Base-by-base conservation (phyloP, 1,140 invertebrate species). In the Lethocerus indicus region DNA sequence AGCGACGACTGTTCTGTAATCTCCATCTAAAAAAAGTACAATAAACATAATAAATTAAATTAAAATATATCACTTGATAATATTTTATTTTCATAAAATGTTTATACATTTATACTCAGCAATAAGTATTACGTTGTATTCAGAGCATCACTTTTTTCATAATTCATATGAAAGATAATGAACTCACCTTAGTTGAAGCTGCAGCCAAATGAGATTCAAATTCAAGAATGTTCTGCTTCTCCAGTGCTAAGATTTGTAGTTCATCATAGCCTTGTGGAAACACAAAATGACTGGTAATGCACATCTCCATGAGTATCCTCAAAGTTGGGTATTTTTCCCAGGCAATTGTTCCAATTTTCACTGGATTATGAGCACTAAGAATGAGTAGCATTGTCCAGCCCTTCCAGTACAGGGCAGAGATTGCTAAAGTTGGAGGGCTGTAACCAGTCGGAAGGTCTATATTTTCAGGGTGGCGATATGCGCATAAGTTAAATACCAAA, bases 301-400 rank as follows among this genome's bases (percentile, higher is more conserved):
- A 92, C 82, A 93, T 93, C 71, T 98, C 91, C 74, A 96, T 95
- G 36, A 97, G 70, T 51, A 79, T 81, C 57, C 86, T 74, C 43
- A 97, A 70, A 41, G 85, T 95, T n/a, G 91, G 88, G 69, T 94
- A 96, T 53, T 81, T 81, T 58, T 83, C 78, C 81, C 90, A 95
- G 23, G 81, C 87, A 41, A 81, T 67, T 52, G 75, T 74, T 2
- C 92, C 93, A 67, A 95, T 44, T 28, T 49, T 77, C 0, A 72
- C 67, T 1, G 92, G 89, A 76, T 96, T 96, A 63, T 94, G 90
- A 25, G 60, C 89, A 27, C 83, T 79, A 41, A 96, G 67, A 61
- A 95, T 84, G 5, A 92, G 68, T 47, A 98, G 67, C 59, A 95
- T 82, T 26, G 82, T 71, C 92, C 92, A 97, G 27, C 81, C 80